Evolutionary conservation across 2,888 invertebrate species (phyloP).

Genomic region (Antheraea yamamai): DNA sequence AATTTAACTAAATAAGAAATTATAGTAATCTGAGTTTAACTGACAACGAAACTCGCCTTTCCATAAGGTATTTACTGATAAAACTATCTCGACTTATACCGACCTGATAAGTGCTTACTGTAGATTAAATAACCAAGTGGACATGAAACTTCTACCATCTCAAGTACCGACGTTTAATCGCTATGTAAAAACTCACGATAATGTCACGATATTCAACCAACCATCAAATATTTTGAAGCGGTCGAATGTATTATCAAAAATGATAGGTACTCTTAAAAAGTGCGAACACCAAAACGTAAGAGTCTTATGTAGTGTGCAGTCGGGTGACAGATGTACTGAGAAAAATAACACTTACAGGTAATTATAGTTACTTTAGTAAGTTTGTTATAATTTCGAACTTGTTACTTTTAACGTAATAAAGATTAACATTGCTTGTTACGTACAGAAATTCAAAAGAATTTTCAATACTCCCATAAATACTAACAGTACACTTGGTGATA

Average conservation of each 20-base stretch:
- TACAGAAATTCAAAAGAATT: not conserved
- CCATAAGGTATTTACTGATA: not conserved
- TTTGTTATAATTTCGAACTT: not conserved
- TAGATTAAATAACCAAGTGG: not conserved
- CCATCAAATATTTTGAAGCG: constrained; percentile 2
- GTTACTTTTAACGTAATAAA: not conserved
- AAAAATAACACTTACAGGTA: constrained; percentile 6
- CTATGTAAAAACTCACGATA: constrained; percentile 3
- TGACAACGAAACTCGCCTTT: not conserved
- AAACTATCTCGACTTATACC: constrained; percentile 6
- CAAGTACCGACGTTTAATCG: constrained; percentile 11
- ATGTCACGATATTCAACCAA: constrained; percentile 7
- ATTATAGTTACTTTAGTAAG: not conserved
- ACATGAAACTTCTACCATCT: not conserved
- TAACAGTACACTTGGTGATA: not conserved
- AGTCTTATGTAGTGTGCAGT: not conserved
- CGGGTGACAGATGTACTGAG: constrained; percentile 1
- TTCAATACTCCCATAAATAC: no score
- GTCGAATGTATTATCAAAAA: not conserved
- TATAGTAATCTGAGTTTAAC: not conserved
- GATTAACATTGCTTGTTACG: not conserved
- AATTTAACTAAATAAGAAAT: not conserved
- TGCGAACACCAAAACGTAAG: not conserved
- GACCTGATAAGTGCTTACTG: not conserved
- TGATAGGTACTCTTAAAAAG: not conserved